Conservation (phyloP, 2,888 invertebrate species). For the Laothoe populi region DNA sequence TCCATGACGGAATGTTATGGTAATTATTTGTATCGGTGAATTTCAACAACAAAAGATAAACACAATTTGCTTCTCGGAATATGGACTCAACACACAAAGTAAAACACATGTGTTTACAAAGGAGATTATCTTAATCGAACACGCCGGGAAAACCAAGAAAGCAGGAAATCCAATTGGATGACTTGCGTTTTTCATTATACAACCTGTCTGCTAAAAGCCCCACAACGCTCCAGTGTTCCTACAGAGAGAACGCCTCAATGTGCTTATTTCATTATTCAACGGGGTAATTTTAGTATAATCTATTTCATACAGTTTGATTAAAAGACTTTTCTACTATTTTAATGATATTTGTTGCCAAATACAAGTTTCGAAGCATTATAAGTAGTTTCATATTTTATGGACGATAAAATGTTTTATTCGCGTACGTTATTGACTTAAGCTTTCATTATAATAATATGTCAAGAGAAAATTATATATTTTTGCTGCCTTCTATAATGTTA, state of each 20-base stretch:
- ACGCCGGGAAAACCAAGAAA: slow-evolving; percentile 40
- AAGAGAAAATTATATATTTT: too few species aligned
- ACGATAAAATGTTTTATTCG: too few species aligned
- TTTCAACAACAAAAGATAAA: background rate
- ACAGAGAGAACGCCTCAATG: slow-evolving; percentile 47
- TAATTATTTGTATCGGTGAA: background rate
- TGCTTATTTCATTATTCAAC: slow-evolving; percentile 51
- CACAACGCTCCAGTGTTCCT: slow-evolving; percentile 50
- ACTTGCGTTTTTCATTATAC: slow-evolving; percentile 52
- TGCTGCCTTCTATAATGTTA: too few species aligned
- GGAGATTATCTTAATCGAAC: slow-evolving; percentile 44
- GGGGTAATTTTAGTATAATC: slow-evolving; percentile 48
- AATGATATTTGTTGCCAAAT: background rate
- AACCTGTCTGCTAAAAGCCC: slow-evolving; percentile 53
- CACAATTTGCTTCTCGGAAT: background rate
- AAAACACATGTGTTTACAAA: slow-evolving; percentile 17
- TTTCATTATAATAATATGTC: too few species aligned
- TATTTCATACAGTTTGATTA: background rate
- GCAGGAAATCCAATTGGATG: slow-evolving; percentile 45
- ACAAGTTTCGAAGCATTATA: background rate
- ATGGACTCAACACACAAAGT: slow-evolving; percentile 1
- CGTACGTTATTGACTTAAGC: too few species aligned
- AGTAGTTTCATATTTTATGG: background rate
- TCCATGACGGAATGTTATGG: background rate
- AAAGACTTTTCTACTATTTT: background rate